Evolutionary conservation across 2,113 vertebrate genomes (phyloP).

Genomic region (Gavia stellata): DNA sequence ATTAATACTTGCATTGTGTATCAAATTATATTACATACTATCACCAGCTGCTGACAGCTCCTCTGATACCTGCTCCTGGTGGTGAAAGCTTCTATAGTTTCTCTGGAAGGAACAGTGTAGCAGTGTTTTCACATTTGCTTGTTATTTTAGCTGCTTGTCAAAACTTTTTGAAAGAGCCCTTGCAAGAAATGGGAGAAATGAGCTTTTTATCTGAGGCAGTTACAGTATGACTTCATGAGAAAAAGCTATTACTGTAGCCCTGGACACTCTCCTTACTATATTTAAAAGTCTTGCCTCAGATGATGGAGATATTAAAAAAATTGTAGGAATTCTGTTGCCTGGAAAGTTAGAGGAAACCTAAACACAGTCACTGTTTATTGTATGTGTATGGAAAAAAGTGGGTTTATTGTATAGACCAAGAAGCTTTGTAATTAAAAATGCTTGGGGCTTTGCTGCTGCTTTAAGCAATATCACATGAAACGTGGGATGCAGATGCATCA

Average conservation of each 20-base stretch:
- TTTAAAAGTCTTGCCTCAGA: neutral
- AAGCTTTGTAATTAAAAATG: neutral
- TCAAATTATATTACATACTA: neutral
- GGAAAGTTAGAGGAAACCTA: neutral
- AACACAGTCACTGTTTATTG: neutral
- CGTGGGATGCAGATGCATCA: neutral
- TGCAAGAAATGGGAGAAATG: neutral
- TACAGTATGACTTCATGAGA: neutral
- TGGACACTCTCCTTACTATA: neutral
- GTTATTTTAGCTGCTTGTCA: neutral
- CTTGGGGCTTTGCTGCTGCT: neutral
- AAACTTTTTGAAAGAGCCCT: neutral
- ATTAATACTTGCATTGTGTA: neutral
- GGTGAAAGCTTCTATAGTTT: neutral
- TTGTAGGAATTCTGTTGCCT: neutral
- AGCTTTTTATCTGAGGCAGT: neutral
- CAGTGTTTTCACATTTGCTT: fast-evolving
- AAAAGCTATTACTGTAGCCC: neutral
- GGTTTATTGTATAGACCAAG: neutral
- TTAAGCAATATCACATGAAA: neutral
- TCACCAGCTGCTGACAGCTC: fast-evolving
- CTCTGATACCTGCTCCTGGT: neutral
- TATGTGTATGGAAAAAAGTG: neutral
- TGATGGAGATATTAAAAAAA: neutral
- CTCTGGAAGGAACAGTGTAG: fast-evolving